Conservation (phyloP, 2,113 vertebrate genomes). For the Colaptes auratus region DNA sequence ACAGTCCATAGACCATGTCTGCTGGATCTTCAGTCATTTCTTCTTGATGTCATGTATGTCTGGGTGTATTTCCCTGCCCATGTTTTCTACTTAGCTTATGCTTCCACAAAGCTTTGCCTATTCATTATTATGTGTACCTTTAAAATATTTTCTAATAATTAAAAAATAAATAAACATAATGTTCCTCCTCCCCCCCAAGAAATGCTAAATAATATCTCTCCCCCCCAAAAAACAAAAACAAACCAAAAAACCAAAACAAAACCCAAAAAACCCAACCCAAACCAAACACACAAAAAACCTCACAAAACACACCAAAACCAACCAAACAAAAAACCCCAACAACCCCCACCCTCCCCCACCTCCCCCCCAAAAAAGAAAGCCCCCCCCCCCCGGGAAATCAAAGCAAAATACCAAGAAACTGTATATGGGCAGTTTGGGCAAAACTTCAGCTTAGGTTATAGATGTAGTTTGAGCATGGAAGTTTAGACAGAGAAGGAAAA, state of each 20-base stretch:
- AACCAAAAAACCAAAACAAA: not conserved
- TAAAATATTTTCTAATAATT: not conserved
- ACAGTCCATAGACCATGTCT: too few species aligned
- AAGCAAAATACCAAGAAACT: not conserved
- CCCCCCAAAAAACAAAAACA: too few species aligned
- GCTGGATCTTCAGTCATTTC: too few species aligned
- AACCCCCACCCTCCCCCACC: too few species aligned
- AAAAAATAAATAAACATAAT: not conserved
- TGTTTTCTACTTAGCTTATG: not conserved
- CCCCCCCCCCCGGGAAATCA: too few species aligned
- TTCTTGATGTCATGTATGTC: not conserved
- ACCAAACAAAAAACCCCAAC: too few species aligned
- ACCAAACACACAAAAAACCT: not conserved
- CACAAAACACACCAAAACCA: too few species aligned
- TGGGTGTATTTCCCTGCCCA: fast-evolving
- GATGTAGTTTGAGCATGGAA: not conserved
- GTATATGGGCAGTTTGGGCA: not conserved
- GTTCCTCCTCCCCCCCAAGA: too few species aligned
- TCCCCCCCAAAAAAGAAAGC: too few species aligned
- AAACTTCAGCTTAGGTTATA: not conserved
- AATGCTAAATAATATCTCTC: too few species aligned
- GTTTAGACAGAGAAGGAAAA: not conserved
- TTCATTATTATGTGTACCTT: not conserved
- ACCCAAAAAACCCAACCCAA: too few species aligned
- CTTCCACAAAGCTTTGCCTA: not conserved